Evolutionary conservation across 2,797 vertebrate species (phyloP), one percentile per base, ranked within the genome.

Genomic region (Acomys russatus): DNA sequence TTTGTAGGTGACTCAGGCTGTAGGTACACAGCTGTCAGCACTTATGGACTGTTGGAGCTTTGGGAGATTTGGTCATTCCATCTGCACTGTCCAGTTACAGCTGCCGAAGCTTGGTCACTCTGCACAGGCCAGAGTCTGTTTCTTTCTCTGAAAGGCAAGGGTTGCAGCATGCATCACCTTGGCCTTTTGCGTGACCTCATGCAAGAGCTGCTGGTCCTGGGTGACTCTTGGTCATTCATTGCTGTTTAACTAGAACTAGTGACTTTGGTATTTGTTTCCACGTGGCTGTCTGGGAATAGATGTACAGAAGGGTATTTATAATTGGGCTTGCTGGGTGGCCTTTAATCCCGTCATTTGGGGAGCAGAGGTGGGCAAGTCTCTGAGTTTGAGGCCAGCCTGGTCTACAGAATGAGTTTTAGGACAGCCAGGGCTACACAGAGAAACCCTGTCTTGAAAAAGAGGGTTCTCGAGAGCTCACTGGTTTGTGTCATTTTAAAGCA

Each of bases 251-350:
- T 68, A n/a, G 9, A 56, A 73, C 44, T 54, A 61, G n/a, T 80
- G 84, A 73, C 68, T 51, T 89, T 90, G 79, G 51, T n/a, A 17
- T 51, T 94, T 64, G 63, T 84, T 44, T 89, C 70, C 44, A 74
- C 54, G 56, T 73, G 71, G 11, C 71, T 87, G 8, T 18, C 76
- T 54, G 59, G 23, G 3, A 70, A 38, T n/a, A 73, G 6, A 68
- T 59, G 71, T 22, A n/a, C 17, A 68, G 76, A 80, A 56, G 7
- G 3, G 61, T 61, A 8, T 44, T 91, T 94, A 35, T 6, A 83
- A 49, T 9, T 33, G 73, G 51, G 63, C 33, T 84, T 80, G 25
- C 49, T 1, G 1, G 28, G 49, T 3, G 8, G 15, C 17, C 8
- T 78, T 54, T 78, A 54, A 78, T 78, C 76, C 76, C 28, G 33